Evolutionary conservation across 2,797 vertebrate species (phyloP).

Genomic region (Cuniculus paca): DNA sequence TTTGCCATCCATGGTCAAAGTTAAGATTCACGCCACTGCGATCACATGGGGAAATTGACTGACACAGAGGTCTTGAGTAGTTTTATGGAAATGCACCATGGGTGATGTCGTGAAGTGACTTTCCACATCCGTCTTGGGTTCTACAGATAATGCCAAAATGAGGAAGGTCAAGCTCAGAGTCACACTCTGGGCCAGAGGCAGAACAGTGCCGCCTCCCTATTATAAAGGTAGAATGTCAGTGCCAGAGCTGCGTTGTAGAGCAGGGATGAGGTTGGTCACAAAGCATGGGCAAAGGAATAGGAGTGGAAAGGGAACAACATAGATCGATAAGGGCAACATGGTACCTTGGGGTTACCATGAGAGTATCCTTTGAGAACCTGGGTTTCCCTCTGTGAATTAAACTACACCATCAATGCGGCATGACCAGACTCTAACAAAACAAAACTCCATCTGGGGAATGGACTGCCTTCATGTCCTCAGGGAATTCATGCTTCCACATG

Average conservation of each 20-base stretch:
- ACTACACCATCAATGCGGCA: no score
- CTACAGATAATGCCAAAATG: neutral
- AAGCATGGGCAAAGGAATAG: no score
- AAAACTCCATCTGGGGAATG: rapidly evolving
- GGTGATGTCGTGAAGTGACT: neutral
- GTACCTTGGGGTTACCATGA: rapidly evolving
- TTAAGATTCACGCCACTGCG: neutral
- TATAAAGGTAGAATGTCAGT: rapidly evolving
- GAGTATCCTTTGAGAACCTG: neutral
- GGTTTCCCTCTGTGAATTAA: neutral
- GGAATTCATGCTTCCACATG: neutral
- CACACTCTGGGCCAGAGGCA: rapidly evolving
- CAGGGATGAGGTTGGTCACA: rapidly evolving
- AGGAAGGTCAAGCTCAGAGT: neutral
- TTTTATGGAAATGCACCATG: neutral
- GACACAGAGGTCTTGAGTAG: neutral
- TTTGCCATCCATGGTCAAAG: neutral
- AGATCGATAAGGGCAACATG: rapidly evolving
- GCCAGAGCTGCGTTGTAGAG: rapidly evolving
- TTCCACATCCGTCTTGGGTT: neutral
- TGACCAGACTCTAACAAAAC: neutral
- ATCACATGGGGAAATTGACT: rapidly evolving
- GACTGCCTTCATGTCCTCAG: neutral
- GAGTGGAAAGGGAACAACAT: no score
- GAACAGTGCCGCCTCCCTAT: neutral